Evolutionary conservation across 2,797 vertebrate species (phyloP), one percentile per base, ranked within the genome.

Genomic region (Cossypha caffra): DNA sequence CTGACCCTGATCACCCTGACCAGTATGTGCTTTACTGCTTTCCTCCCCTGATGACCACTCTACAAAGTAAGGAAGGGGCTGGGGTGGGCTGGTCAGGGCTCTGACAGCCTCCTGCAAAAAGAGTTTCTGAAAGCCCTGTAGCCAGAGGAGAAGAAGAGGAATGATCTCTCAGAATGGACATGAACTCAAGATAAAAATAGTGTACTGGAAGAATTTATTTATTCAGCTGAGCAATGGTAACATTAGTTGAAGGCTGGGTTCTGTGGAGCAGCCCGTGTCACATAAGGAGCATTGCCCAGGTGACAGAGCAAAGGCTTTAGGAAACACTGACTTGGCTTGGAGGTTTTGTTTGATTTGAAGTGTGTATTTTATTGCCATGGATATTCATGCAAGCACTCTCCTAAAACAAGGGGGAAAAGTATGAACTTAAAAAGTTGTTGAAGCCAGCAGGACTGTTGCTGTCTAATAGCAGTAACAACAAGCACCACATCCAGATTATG

Each of bases 211-310:
- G 78, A 45, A 93, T 83, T 20, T 95, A 94, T 96, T 96, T 94
- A 55, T 89, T 96, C 89, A 95, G 94, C 94, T 95, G 94, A 95
- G 95, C 67, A 62, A 9, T 7, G 29, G 61, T 67, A 71, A 83
- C 0, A 1, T 82, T n/a, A 43, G 40, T 62, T 63, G 48, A 45
- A 59, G 74, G 31, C 63, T 86, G 62, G 1, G 0, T 42, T 93
- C 24, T 37, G 50, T 15, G 17, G 40, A 38, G 40, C 3, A 2
- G 69, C 45, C 19, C 0, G 0, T 76, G 81, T 55, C 68, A n/a
- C 45, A 9, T 2, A 16, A 72, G 55, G 28, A 93, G 74, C 54
- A 81, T 79, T 48, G 84, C 81, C 83, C 91, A 79, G 84, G 84
- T 89, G 88, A 84, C 1, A 6, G 45, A 75, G 40, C 40, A 59